Conservation (phyloP, 2,797 vertebrate genomes). For the Mus minutoides region DNA sequence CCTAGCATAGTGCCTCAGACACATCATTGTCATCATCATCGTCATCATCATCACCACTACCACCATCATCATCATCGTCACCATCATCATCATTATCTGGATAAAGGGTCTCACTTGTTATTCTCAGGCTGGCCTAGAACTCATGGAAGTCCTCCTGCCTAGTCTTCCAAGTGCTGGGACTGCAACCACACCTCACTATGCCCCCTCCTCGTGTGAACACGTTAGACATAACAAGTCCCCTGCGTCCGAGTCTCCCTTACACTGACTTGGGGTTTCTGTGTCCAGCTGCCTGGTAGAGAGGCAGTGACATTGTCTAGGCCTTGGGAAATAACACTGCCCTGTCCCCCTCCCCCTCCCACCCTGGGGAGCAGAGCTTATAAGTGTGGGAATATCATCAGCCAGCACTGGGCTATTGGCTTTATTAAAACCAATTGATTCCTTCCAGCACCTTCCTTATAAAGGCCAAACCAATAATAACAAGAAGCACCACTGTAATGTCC, state of each 20-base stretch:
- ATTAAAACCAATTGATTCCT: neutral
- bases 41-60: no score
- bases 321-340: neutral
- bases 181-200: neutral
- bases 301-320: neutral
- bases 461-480: neutral
- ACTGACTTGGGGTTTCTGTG: neutral
- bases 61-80: no score
- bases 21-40: neutral
- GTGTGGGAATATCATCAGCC: neutral
- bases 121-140: neutral
- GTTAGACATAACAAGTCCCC: neutral
- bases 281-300: neutral
- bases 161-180: neutral
- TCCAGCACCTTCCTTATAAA: neutral
- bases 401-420: neutral
- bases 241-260: neutral
- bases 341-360: neutral
- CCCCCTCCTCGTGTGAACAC: neutral
- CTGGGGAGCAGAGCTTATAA: neutral
- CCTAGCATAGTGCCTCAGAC: neutral
- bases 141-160: neutral
- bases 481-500: neutral
- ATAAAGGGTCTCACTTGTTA: neutral
- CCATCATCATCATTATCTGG: neutral